Evolutionary conservation across 2,797 vertebrate genomes (phyloP).

Genomic region (Scyliorhinus canicula): DNA sequence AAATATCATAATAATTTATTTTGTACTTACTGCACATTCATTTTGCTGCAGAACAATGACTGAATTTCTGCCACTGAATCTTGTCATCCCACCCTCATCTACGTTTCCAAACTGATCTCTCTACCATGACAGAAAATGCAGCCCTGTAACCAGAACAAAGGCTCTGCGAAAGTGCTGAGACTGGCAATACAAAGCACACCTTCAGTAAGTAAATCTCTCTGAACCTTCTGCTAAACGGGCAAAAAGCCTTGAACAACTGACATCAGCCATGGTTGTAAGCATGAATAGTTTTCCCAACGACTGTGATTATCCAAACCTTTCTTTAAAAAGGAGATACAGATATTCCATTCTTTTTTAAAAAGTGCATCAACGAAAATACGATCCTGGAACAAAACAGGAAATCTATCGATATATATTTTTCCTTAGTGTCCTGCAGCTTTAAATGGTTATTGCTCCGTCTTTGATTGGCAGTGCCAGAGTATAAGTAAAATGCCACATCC

Average conservation of each 20-base stretch:
- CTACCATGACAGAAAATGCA: background rate
- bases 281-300: background rate
- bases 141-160: slow-evolving; percentile 3
- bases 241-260: background rate
- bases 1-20: slow-evolving; percentile 28
- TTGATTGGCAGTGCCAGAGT: background rate
- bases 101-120: background rate
- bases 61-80: background rate
- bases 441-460: background rate
- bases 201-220: slow-evolving; percentile 12
- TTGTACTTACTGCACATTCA: slow-evolving; percentile 11
- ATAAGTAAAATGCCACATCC: slow-evolving; percentile 56
- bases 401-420: background rate
- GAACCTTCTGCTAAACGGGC: background rate
- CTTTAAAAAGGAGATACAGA: background rate
- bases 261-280: background rate
- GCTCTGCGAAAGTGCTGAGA: background rate
- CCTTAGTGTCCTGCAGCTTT: background rate
- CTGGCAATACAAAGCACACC: background rate
- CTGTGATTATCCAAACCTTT: background rate
- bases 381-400: background rate
- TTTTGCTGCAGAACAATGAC: background rate
- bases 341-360: background rate
- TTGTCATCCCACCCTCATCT: background rate
- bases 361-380: background rate